Conservation (phyloP, 2,113 vertebrate genomes). For the Turnix velox region DNA sequence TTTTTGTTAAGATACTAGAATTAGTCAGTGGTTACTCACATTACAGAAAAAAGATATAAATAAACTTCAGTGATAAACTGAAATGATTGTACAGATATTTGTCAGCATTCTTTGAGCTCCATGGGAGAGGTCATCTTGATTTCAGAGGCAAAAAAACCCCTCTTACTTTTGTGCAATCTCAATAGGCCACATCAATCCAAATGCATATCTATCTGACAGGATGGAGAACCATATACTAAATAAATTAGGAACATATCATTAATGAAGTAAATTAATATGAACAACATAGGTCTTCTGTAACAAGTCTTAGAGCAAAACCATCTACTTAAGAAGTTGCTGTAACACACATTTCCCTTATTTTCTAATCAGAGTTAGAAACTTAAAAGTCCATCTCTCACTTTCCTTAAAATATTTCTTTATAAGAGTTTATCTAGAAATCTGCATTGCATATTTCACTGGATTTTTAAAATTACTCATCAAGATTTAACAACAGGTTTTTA, state of each 20-base stretch:
- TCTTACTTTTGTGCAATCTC: not conserved
- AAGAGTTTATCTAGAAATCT: not conserved
- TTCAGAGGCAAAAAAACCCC: not conserved
- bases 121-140: not conserved
- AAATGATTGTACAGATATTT: not conserved
- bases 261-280: not conserved
- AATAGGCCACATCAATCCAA: not conserved
- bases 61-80: not conserved
- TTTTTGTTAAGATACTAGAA: not conserved
- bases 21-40: fast-evolving
- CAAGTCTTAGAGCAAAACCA: not conserved
- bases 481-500: not conserved
- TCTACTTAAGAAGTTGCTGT: not conserved
- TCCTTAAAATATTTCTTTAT: not conserved
- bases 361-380: not conserved
- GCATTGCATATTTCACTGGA: not conserved
- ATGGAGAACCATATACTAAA: not conserved
- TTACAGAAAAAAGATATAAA: not conserved
- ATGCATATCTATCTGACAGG: not conserved
- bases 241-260: not conserved
- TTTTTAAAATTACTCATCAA: not conserved
- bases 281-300: not conserved
- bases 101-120: not conserved
- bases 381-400: not conserved
- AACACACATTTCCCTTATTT: not conserved